These are phyloP conservation scores for Hedychridium roseum DNA, from an alignment of 2,888 invertebrate genomes.

Conservation along the genomic window DNA sequence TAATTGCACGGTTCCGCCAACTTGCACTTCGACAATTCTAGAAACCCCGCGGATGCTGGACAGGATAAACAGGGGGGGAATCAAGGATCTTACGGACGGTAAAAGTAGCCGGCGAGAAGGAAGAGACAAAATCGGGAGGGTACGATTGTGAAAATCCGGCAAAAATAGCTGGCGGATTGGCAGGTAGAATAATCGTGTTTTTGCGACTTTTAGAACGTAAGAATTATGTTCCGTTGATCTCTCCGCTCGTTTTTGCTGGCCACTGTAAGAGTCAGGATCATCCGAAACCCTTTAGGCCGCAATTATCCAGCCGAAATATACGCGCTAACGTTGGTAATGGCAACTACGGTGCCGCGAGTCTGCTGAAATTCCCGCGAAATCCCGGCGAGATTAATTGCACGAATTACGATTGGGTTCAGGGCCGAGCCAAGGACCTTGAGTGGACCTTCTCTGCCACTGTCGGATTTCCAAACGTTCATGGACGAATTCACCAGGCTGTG, in stretches of 20 bases:
- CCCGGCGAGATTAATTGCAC: slow-evolving; percentile 21
- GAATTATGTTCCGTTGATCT: slow-evolving; percentile 43
- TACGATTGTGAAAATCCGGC: slow-evolving; percentile 21
- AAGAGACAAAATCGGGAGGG: slow-evolving; percentile 1
- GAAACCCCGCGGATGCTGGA: neutral
- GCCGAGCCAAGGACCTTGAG: slow-evolving; percentile 21
- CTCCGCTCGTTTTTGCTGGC: too few species aligned
- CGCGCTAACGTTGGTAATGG: too few species aligned
- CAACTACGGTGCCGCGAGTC: too few species aligned
- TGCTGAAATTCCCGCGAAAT: neutral
- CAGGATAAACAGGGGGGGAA: neutral
- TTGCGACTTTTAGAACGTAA: slow-evolving; percentile 44
- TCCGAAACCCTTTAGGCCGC: too few species aligned
- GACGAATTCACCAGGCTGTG: too few species aligned
- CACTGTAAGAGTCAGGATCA: too few species aligned
- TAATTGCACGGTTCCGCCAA: too few species aligned
- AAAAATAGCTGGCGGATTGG: slow-evolving; percentile 8
- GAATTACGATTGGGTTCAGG: slow-evolving; percentile 29
- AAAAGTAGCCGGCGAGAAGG: neutral
- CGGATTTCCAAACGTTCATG: too few species aligned
- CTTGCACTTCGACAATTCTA: too few species aligned
- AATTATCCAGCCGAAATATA: too few species aligned
- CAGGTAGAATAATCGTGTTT: too few species aligned
- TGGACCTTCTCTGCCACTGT: slow-evolving; percentile 14
- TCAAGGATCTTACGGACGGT: neutral